Conservation (phyloP, 2,888 invertebrate species). For the Pachydiplax longipennis region DNA sequence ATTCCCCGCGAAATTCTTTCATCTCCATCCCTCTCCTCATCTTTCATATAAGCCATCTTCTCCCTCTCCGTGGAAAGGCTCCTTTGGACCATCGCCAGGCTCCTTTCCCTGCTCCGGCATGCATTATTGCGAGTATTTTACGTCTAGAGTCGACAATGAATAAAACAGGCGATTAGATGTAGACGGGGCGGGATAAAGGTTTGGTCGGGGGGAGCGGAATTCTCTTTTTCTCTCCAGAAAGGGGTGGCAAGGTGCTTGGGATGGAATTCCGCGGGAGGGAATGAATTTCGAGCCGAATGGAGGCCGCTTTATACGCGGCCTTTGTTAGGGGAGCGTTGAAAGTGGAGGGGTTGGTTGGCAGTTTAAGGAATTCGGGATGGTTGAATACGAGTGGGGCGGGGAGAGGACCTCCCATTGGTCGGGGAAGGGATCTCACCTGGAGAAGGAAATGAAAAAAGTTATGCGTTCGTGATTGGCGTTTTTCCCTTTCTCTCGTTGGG, state of each 20-base stretch:
- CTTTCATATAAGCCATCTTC: not conserved
- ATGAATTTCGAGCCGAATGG: not conserved
- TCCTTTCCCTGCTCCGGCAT: constrained; percentile 1
- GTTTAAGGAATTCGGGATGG: not conserved
- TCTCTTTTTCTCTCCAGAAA: not conserved
- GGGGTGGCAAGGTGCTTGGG: not conserved
- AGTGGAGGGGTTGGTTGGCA: not conserved
- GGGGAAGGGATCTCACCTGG: not conserved
- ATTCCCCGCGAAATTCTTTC: not conserved
- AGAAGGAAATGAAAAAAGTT: constrained; percentile 1
- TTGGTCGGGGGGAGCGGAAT: not conserved
- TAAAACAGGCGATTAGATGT: constrained; percentile 40
- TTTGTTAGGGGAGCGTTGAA: not conserved
- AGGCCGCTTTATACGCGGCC: not conserved
- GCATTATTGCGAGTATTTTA: constrained; percentile 43
- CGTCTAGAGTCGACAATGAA: constrained; percentile 30
- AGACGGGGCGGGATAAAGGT: constrained; percentile 23
- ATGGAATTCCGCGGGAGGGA: not conserved
- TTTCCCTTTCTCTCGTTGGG: not conserved
- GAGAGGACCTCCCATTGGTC: not conserved
- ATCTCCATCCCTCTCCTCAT: not conserved
- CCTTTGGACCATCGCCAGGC: not conserved
- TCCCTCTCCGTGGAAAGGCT: not conserved
- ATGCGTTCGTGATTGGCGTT: not conserved
- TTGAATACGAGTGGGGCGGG: not conserved